Evolutionary conservation across 2,113 vertebrate genomes (phyloP), one percentile per base, ranked within the genome.

Genomic region (Passer domesticus): DNA sequence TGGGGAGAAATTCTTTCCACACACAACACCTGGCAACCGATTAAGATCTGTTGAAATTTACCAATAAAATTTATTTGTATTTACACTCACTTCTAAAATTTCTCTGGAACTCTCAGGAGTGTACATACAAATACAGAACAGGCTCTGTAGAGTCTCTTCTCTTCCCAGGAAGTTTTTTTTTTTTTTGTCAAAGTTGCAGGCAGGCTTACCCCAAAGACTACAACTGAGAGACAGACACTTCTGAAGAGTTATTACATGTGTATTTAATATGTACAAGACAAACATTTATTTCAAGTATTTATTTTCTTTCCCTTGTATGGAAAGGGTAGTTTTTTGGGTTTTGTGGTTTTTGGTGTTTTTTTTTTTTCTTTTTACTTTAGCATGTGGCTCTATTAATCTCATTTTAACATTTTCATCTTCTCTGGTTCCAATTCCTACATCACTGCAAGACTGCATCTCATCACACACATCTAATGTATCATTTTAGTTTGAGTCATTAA

Each of bases 401-500:
- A 87, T 72, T 89, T 94, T 92, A 90, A 72, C 86, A 81, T 79
- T 92, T 95, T 94, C 24, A 8, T 60, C 33, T 89, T 83, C 44
- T 92, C 41, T 74, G 13, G 13, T 90, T 92, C 68, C 27, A 60
- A 64, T 95, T 94, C 80, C 83, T 93, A 64, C 30, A 56, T 62
- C 47, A 62, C 35, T 73, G 72, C 21, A 88, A 89, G 59, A 53
- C 50, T 84, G 50, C 21, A 37, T 86, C 74, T 93, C 83, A 83
- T 92, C 86, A 64, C 46, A 83, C 7, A 21, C 30, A 80, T 83
- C 74, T 87, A 92, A 95, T 95, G 73, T 4, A 47, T 96, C 83
- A 89, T 93, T 94, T 91, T 24, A 78, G 74, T 70, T 78, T 68
- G 46, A 94, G 43, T 56, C 91, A 97, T 96, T 96, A 93, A 95